Conservation (phyloP, 1,140 invertebrate species). For the Lanistes nyassanus region DNA sequence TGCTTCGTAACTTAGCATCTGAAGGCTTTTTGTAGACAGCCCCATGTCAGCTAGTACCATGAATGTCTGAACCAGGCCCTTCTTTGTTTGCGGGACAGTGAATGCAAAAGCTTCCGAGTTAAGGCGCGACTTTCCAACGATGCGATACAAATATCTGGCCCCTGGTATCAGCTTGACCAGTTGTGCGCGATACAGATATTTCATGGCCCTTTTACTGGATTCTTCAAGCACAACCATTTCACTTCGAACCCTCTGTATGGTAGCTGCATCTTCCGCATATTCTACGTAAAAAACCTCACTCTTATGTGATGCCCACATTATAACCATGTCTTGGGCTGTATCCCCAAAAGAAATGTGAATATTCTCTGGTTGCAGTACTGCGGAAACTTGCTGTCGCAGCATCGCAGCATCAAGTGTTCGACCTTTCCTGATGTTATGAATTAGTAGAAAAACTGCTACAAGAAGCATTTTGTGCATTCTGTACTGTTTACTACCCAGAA, state of each 20-base stretch:
- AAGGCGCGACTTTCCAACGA: conserved; percentile 32
- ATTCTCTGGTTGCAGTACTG: conserved; percentile 35
- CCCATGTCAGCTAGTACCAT: conserved; percentile 93
- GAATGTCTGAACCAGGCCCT: conserved; percentile 61
- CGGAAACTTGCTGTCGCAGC: too few species aligned
- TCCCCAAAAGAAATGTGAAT: conserved; percentile 55
- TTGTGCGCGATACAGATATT: conserved; percentile 49
- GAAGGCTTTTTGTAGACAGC: conserved; percentile 82
- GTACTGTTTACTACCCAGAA: too few species aligned
- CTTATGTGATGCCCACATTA: conserved; percentile 52
- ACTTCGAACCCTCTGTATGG: conserved; percentile 29
- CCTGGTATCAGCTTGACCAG: conserved; percentile 40
- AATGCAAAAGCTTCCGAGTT: conserved; percentile 48
- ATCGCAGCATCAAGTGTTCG: too few species aligned
- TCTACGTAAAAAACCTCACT: conserved; percentile 42
- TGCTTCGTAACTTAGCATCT: conserved; percentile 83
- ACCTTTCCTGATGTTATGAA: too few species aligned
- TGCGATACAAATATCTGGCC: conserved; percentile 48
- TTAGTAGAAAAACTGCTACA: too few species aligned
- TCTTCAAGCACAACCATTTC: conserved; percentile 38
- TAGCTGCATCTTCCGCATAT: conserved; percentile 35
- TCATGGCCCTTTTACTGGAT: conserved; percentile 36
- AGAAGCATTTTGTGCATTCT: too few species aligned
- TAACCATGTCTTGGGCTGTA: conserved; percentile 43
- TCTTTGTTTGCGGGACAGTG: conserved; percentile 31